Percentiles rank a stretch among this genome's conserved stretches.
Conservation (phyloP, 2,888 invertebrate genomes). For the Anoplius nigerrimus region DNA sequence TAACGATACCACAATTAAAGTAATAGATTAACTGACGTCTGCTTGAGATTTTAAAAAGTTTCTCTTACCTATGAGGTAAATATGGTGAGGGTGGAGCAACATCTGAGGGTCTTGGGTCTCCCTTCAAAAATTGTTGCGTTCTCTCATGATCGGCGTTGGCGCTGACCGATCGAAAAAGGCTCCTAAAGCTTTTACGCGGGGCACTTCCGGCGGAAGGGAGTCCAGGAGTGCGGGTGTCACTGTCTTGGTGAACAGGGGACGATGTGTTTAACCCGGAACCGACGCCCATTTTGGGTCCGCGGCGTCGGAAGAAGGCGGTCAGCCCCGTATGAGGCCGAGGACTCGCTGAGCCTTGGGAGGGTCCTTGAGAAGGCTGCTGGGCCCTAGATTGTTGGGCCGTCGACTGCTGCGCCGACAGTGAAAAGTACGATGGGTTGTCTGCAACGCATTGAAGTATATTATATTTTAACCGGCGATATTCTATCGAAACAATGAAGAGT, state of each 20-base stretch:
- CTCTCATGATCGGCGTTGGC: conserved; percentile 79
- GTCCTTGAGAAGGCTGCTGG: too few species aligned
- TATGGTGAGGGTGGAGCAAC: conserved; percentile 79
- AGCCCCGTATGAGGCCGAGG: not conserved
- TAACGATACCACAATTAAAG: too few species aligned
- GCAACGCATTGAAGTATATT: conserved; percentile 71
- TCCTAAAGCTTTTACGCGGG: conserved; percentile 77
- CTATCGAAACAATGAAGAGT: too few species aligned
- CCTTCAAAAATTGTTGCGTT: conserved; percentile 81
- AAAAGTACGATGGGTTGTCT: conserved; percentile 89
- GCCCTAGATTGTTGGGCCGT: too few species aligned
- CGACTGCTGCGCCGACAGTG: conserved; percentile 74
- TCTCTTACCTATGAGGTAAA: conserved; percentile 63
- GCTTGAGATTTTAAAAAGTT: not conserved
- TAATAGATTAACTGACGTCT: too few species aligned
- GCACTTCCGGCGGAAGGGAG: conserved; percentile 22
- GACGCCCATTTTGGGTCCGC: conserved; percentile 58
- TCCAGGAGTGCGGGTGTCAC: conserved; percentile 13
- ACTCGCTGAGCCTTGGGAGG: too few species aligned
- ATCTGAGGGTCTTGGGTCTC: conserved; percentile 83
- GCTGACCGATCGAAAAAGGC: conserved; percentile 80
- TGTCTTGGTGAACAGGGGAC: not conserved
- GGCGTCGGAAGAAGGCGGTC: not conserved
- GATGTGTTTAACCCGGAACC: conserved; percentile 18
- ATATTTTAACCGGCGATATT: conserved; percentile 24